Evolutionary conservation across 2,797 vertebrate species (phyloP), one percentile per base, ranked within the genome.

Genomic region (Spinus olivaceus): DNA sequence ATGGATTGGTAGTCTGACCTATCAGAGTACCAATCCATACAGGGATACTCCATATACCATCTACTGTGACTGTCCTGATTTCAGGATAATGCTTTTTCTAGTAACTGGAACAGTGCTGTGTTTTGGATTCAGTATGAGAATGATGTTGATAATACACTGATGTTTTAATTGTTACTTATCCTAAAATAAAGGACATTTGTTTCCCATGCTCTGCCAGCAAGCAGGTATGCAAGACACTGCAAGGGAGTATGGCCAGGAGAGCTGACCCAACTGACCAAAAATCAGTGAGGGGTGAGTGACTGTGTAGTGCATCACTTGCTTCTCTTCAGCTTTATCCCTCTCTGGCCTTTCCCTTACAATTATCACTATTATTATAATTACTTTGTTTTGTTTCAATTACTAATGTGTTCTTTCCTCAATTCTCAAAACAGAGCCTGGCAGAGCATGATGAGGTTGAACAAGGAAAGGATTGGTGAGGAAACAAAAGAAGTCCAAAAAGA

Each of bases 211-310:
- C 41, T 63, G 13, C 9, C 27, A 88, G 41, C 19, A 74, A 49
- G 32, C 32, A 81, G 19, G 15, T 67, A 15, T 0, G 2, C 7
- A 67, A 61, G 27, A 74, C 18, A 49, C 19, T 21, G 27, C 1
- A 8, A 69, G 3, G 20, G 27, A 47, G 33, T 12, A 54, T 3
- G 15, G 54, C 25, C 47, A 49, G 47, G 15, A 61, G 3, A 49
- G 9, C 27, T 37, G 25, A 61, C 9, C 8, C 41, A 49, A 14
- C 8, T 24, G 49, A 21, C 15, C 27, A 42, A 12, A 67, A 15
- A 6, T 14, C 35, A 30, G 7, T 14, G 25, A 25, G 8, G 12
- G 23, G 19, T 21, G 10, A 61, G 9, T 0, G 0, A 61, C 0
- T 37, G 23, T 28, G 10, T 6, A 42, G 27, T 5, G 11, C 9